Conservation (phyloP, 2,113 vertebrate species). For the Oncorhynchus tshawytscha region DNA sequence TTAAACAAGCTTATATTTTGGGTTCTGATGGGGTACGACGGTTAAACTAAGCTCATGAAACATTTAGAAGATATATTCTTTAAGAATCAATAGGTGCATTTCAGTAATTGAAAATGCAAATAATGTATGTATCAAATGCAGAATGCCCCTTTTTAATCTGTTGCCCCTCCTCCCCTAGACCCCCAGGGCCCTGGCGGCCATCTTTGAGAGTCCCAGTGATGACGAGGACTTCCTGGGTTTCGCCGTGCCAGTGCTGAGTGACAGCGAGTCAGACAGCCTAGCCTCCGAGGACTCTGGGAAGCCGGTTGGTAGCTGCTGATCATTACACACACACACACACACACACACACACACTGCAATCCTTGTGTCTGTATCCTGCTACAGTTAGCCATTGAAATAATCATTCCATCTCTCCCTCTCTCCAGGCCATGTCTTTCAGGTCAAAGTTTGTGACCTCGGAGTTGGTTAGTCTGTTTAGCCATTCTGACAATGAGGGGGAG, state of each 20-base stretch:
- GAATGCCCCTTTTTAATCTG: too few species aligned
- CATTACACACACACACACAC: background rate
- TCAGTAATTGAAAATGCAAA: too few species aligned
- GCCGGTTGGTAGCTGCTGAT: constrained; percentile 17
- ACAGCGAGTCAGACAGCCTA: constrained; percentile 60
- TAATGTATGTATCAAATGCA: too few species aligned
- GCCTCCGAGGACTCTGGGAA: constrained; percentile 47
- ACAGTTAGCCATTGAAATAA: background rate
- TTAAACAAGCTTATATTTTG: too few species aligned
- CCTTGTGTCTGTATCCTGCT: background rate
- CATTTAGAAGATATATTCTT: too few species aligned
- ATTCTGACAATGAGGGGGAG: constrained; percentile 84
- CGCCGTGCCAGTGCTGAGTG: constrained; percentile 48
- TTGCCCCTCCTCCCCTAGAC: constrained; percentile 49
- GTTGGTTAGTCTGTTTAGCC: constrained; percentile 84
- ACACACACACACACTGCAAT: background rate
- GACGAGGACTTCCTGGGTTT: constrained; percentile 78
- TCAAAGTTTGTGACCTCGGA: constrained; percentile 82
- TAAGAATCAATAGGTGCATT: too few species aligned
- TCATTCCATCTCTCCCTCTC: constrained; percentile 2
- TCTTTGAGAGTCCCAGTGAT: constrained; percentile 71
- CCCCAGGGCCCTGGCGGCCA: constrained; percentile 62
- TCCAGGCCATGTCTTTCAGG: constrained; percentile 73
- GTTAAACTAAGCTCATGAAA: too few species aligned
- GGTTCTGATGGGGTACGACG: too few species aligned